Percentiles rank a stretch among this genome's conserved stretches.
phyloP scores from a whole-genome alignment of 2,113 vertebrate genomes.

The Embiotoca jacksoni region DNA sequence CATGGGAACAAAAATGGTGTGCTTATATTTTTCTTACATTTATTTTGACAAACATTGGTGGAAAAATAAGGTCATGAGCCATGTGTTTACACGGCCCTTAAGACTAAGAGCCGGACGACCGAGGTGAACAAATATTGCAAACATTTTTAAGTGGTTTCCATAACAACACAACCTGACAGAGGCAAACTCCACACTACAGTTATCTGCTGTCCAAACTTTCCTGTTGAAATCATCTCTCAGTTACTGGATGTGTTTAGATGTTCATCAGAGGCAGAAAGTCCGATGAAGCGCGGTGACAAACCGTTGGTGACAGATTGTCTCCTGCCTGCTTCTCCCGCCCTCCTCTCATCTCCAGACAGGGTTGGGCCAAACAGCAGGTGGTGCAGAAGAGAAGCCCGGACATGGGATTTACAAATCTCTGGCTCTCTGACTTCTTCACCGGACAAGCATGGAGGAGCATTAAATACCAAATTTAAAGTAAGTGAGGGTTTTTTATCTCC shows the following conservation, averaged over 20 bases:
- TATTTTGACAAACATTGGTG: background rate
- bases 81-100: conserved; percentile 17
- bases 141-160: conserved; percentile 62
- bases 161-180: conserved; percentile 36
- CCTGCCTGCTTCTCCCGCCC: conserved; percentile 47
- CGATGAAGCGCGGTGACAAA: conserved; percentile 51
- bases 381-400: conserved; percentile 72
- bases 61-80: conserved; percentile 1
- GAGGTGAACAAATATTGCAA: conserved; percentile 59
- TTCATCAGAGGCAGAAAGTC: background rate
- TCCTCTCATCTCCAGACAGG: conserved; percentile 66
- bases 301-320: conserved; percentile 37
- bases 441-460: conserved; percentile 54
- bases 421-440: conserved; percentile 64
- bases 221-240: background rate
- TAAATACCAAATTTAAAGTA: conserved; percentile 49
- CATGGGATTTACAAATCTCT: conserved; percentile 75
- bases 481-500: conserved; percentile 67
- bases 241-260: background rate
- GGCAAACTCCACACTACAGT: conserved; percentile 12
- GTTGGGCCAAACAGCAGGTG: conserved; percentile 84
- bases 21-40: no score
- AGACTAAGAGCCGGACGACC: conserved; percentile 18
- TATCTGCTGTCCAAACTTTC: conserved; percentile 35
- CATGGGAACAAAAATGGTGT: no score